phyloP scores from a whole-genome alignment of 1,140 invertebrate species.

The Contarinia nasturtii region DNA sequence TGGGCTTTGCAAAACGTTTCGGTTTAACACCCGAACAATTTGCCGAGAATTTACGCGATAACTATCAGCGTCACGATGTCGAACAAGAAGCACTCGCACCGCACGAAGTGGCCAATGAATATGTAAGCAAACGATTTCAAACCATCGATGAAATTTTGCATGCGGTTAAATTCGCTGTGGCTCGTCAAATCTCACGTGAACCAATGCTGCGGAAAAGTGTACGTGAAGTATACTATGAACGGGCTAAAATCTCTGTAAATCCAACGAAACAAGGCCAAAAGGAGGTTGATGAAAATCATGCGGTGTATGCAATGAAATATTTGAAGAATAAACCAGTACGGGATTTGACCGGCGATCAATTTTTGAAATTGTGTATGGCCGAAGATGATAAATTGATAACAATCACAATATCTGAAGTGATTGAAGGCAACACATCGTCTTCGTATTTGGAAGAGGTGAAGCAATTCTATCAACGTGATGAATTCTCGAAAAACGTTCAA shows the following conservation, averaged over 20 bases:
- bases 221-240: slow-evolving; percentile 77
- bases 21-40: slow-evolving; percentile 92
- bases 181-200: slow-evolving; percentile 80
- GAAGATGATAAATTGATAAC: slow-evolving; percentile 73
- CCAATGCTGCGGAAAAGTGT: slow-evolving; percentile 73
- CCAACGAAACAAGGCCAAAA: slow-evolving; percentile 87
- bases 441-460: slow-evolving; percentile 83
- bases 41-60: slow-evolving; percentile 90
- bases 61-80: slow-evolving; percentile 93
- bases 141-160: slow-evolving; percentile 58
- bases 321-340: slow-evolving; percentile 86
- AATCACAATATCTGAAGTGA: slow-evolving; percentile 49
- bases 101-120: slow-evolving; percentile 58
- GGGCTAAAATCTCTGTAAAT: slow-evolving; percentile 59
- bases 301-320: slow-evolving; percentile 79
- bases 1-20: slow-evolving; percentile 75
- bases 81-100: slow-evolving; percentile 76
- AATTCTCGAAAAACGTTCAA: slow-evolving; percentile 88
- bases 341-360: slow-evolving; percentile 79
- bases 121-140: slow-evolving; percentile 30
- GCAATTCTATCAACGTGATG: slow-evolving; percentile 80
- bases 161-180: slow-evolving; percentile 85
- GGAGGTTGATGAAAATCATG: slow-evolving; percentile 85
- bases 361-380: slow-evolving; percentile 62
- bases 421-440: slow-evolving; percentile 52